Conservation (phyloP, 1,140 invertebrate genomes). For the Scaptomyza hsui region DNA sequence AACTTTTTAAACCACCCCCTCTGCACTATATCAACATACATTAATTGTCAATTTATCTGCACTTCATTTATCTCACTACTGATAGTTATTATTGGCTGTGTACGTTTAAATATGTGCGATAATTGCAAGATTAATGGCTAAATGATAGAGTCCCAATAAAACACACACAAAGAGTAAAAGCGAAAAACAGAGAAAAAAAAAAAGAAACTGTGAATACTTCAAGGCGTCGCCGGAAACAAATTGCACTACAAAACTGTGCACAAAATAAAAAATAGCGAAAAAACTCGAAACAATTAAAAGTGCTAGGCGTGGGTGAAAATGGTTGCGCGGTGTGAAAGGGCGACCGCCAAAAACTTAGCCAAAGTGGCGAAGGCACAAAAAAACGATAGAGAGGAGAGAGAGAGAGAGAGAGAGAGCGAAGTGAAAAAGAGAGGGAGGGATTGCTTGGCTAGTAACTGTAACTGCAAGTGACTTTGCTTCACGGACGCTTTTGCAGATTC, state of each 20-base stretch:
- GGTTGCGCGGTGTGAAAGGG: not conserved
- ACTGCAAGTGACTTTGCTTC: constrained; percentile 68
- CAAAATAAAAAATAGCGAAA: constrained; percentile 8
- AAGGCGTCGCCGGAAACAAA: constrained; percentile 48
- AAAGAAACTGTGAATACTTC: constrained; percentile 46
- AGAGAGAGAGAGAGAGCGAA: not conserved
- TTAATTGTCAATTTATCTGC: not conserved
- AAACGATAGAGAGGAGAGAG: not conserved
- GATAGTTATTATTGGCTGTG: constrained; percentile 12
- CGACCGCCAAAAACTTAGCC: constrained; percentile 47
- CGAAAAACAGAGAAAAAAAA: constrained; percentile 13
- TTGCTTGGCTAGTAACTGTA: constrained; percentile 31
- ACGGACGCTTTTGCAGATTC: constrained; percentile 12
- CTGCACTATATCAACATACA: not conserved
- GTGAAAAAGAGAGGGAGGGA: not conserved
- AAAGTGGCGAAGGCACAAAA: constrained; percentile 48
- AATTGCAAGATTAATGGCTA: constrained; percentile 37
- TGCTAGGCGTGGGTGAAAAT: constrained; percentile 25
- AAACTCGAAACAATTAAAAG: constrained; percentile 74
- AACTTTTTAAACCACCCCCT: not conserved
- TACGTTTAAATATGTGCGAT: constrained; percentile 6
- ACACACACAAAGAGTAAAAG: constrained; percentile 22
- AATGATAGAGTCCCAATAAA: not conserved
- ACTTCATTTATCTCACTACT: not conserved
- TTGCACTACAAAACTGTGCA: constrained; percentile 34